These are phyloP conservation scores for Gymnogyps californianus DNA, from an alignment of 2,113 vertebrate species.

Conservation along the genomic window DNA sequence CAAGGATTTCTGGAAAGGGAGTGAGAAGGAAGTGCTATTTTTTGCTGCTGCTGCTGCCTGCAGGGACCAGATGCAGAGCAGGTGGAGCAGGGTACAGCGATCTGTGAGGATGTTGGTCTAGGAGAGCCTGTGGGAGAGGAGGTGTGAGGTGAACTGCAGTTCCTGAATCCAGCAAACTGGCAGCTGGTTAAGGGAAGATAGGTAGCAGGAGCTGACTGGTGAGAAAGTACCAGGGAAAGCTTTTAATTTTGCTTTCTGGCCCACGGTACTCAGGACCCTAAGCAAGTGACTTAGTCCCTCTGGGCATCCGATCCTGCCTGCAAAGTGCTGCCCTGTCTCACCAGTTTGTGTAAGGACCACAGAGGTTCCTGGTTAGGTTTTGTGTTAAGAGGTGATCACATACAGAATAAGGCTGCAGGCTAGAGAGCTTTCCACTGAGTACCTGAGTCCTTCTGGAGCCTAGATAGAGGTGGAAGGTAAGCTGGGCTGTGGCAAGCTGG, in stretches of 20 bases:
- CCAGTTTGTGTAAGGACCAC: not conserved
- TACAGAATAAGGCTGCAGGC: not conserved
- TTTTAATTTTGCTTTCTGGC: not conserved
- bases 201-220: not conserved
- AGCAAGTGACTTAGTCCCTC: not conserved
- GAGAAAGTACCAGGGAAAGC: not conserved
- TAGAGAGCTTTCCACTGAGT: not conserved
- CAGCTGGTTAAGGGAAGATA: not conserved
- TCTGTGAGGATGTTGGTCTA: not conserved
- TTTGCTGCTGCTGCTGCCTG: conserved; percentile 4
- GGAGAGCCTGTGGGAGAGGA: not conserved
- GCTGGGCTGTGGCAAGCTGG: not conserved
- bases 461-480: not conserved
- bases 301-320: not conserved
- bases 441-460: not conserved
- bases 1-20: conserved; percentile 15
- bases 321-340: not conserved
- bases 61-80: not conserved
- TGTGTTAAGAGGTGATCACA: not conserved
- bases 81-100: not conserved
- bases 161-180: not conserved
- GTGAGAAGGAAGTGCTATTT: conserved; percentile 30
- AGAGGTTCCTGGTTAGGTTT: not conserved
- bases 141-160: not conserved
- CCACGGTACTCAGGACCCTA: not conserved